Conservation (phyloP, 1,140 invertebrate genomes). For the Penaeus japonicus region DNA sequence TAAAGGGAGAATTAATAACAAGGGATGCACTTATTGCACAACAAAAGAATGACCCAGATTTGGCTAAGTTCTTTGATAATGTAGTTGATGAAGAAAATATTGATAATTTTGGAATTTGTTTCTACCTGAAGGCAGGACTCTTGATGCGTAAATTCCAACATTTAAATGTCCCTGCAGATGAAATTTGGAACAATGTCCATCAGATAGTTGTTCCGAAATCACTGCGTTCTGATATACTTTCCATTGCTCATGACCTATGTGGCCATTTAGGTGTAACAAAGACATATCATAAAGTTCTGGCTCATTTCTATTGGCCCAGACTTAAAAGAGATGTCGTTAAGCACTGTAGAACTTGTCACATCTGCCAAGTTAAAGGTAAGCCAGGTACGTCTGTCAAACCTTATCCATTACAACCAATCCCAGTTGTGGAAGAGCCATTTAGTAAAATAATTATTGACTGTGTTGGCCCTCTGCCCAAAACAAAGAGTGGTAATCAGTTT, state of each 20-base stretch:
- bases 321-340: background rate
- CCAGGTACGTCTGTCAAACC: background rate
- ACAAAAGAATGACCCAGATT: background rate
- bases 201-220: background rate
- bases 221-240: background rate
- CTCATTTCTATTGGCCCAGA: conserved; percentile 21
- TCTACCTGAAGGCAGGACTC: background rate
- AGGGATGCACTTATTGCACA: background rate
- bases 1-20: too few species aligned
- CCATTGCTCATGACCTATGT: conserved; percentile 8
- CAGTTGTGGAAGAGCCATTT: background rate
- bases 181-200: background rate
- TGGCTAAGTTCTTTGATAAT: background rate
- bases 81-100: background rate
- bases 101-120: background rate
- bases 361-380: background rate
- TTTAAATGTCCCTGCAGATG: background rate
- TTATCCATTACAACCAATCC: conserved; percentile 1
- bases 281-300: background rate
- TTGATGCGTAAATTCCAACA: background rate
- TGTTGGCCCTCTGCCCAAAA: conserved; percentile 15
- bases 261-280: conserved; percentile 3
- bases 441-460: conserved; percentile 26
- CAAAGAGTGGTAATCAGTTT: background rate
- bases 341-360: background rate